Evolutionary conservation across 2,888 invertebrate genomes (phyloP).

Genomic region (Platynereis dumerilii): DNA sequence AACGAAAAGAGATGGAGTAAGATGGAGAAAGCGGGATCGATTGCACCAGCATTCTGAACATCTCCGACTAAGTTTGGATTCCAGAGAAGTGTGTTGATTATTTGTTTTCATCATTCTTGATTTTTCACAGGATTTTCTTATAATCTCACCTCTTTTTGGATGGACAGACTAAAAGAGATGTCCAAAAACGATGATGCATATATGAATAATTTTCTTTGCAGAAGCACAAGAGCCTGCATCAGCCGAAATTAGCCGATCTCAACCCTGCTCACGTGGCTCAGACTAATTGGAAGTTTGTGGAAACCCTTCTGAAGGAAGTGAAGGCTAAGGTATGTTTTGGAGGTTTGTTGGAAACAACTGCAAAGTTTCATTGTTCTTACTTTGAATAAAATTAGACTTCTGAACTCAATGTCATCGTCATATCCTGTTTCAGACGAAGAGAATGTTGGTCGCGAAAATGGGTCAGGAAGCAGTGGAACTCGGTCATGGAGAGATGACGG

Average conservation of each 20-base stretch:
- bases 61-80: conserved; percentile 56
- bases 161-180: background rate
- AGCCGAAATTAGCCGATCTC: conserved; percentile 61
- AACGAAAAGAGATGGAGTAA: conserved; percentile 51
- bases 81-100: conserved; percentile 54
- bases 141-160: background rate
- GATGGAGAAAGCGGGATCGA: conserved; percentile 58
- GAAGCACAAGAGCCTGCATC: conserved; percentile 51
- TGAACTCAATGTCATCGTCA: no score
- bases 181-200: conserved; percentile 9
- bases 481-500: conserved; percentile 76
- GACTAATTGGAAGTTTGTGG: conserved; percentile 97
- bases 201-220: conserved; percentile 63
- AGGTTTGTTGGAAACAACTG: background rate
- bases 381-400: no score
- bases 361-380: no score
- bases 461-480: conserved; percentile 92
- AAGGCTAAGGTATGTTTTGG: conserved; percentile 64
- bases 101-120: background rate
- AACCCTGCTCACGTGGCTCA: conserved; percentile 88
- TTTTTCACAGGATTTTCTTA: background rate
- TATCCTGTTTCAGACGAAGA: conserved; percentile 89
- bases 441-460: conserved; percentile 99
- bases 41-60: conserved; percentile 59
- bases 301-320: conserved; percentile 87